These are phyloP conservation scores for Pyrrhia umbra DNA, from an alignment of 2,888 invertebrate species.

Conservation along the genomic window DNA sequence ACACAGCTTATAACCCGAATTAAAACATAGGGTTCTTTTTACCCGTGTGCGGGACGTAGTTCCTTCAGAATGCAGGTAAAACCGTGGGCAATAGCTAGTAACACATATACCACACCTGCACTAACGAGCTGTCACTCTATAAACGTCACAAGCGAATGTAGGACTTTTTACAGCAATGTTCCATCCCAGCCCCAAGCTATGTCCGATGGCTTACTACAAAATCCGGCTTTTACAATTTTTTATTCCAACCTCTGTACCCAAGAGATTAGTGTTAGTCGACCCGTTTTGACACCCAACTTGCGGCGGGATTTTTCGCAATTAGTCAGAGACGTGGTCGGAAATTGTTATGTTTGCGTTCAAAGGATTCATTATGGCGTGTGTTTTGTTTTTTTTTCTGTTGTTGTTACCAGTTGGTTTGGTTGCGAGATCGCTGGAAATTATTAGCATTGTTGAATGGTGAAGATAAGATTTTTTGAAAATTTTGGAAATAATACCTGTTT, in stretches of 20 bases:
- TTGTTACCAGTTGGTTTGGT: background rate
- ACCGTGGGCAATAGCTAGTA: no score
- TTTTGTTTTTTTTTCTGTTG: background rate
- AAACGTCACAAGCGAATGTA: conserved; percentile 35
- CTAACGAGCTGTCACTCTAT: conserved; percentile 43
- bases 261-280: conserved; percentile 52
- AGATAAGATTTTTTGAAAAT: no score
- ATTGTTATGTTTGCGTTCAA: conserved; percentile 14
- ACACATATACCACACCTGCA: conserved; percentile 2
- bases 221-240: conserved; percentile 38
- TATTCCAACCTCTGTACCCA: conserved; percentile 11
- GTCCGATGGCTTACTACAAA: conserved; percentile 35
- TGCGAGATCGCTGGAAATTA: background rate
- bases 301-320: conserved; percentile 49
- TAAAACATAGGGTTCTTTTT: no score
- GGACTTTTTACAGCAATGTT: conserved; percentile 33
- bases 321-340: conserved; percentile 22
- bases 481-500: no score
- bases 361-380: background rate
- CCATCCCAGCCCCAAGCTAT: conserved; percentile 26
- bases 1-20: no score
- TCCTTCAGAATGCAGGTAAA: no score
- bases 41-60: no score
- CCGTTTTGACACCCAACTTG: conserved; percentile 54
- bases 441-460: background rate